phyloP scores from a whole-genome alignment of 1,140 invertebrate species.

The Drosophila virilis region DNA sequence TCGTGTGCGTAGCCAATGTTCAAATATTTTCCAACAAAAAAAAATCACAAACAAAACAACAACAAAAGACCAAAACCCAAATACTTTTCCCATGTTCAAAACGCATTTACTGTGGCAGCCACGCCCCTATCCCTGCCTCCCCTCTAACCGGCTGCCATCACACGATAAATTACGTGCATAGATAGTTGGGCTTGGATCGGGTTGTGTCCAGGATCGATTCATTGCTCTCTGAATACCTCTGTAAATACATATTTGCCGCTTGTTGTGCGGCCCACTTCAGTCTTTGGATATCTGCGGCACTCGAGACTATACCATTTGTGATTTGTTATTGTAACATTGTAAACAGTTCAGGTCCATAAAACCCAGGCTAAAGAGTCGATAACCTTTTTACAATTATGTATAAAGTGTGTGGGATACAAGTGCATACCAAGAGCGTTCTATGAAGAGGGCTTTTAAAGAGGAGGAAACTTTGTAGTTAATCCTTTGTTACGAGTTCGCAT shows the following conservation, averaged over 20 bases:
- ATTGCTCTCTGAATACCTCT: slow-evolving; percentile 15
- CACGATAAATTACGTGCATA: slow-evolving; percentile 21
- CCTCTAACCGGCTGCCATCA: not conserved
- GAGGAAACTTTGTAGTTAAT: no score
- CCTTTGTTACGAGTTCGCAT: no score
- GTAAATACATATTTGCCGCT: slow-evolving; percentile 28
- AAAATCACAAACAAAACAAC: slow-evolving; percentile 33
- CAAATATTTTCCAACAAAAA: slow-evolving; percentile 71
- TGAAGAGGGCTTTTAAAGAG: no score
- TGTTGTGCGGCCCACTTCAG: slow-evolving; percentile 32
- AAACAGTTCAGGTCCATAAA: slow-evolving; percentile 28
- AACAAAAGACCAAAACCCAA: slow-evolving; percentile 23
- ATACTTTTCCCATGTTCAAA: slow-evolving; percentile 56
- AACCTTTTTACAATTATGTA: slow-evolving; percentile 44
- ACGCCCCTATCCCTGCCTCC: not conserved
- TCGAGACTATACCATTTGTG: slow-evolving; percentile 35
- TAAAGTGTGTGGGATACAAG: not conserved
- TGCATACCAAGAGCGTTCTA: no score
- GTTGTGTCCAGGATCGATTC: slow-evolving; percentile 25
- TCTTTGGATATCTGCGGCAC: slow-evolving; percentile 37
- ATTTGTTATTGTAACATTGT: slow-evolving; percentile 41
- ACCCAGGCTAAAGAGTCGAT: slow-evolving; percentile 29
- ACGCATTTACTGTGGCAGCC: not conserved
- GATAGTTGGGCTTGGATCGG: not conserved
- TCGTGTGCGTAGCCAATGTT: slow-evolving; percentile 32